Percentiles rank a stretch among this genome's conserved stretches.
Conservation (phyloP, 2,888 invertebrate species). For the Amphiduros pacificus region DNA sequence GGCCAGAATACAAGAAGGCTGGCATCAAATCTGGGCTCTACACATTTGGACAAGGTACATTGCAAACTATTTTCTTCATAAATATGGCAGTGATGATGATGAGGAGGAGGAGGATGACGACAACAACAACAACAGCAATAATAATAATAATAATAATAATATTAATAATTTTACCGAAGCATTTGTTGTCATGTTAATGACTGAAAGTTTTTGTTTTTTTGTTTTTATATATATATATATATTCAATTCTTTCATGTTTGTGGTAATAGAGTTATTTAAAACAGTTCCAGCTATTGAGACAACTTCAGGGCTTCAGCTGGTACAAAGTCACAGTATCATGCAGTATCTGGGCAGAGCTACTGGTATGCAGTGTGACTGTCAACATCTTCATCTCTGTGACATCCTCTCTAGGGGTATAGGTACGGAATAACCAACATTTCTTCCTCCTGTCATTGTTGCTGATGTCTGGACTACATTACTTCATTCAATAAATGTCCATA, state of each 20-base stretch:
- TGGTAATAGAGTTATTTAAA: no score
- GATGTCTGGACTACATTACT: no score
- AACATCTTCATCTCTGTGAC: constrained; percentile 18
- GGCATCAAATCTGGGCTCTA: constrained; percentile 18
- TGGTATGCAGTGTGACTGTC: constrained; percentile 25
- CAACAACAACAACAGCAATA: background rate
- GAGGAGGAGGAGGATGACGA: no score
- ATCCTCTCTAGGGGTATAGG: constrained; percentile 14
- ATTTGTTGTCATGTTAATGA: background rate
- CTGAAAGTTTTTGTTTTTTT: background rate
- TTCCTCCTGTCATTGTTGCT: no score
- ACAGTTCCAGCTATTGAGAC: constrained; percentile 24
- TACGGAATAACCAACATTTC: no score
- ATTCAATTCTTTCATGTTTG: no score
- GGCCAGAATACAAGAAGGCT: constrained; percentile 8
- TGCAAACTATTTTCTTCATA: no score
- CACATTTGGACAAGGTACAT: constrained; percentile 14
- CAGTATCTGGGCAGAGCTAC: constrained; percentile 17
- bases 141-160: background rate
- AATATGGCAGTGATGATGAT: no score
- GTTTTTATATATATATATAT: background rate
- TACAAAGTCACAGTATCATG: constrained; percentile 14
- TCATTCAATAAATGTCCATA: background rate
- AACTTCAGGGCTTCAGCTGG: constrained; percentile 3
- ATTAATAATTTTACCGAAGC: background rate